Conservation (phyloP, 2,113 vertebrate genomes). For the Platichthys flesus region DNA sequence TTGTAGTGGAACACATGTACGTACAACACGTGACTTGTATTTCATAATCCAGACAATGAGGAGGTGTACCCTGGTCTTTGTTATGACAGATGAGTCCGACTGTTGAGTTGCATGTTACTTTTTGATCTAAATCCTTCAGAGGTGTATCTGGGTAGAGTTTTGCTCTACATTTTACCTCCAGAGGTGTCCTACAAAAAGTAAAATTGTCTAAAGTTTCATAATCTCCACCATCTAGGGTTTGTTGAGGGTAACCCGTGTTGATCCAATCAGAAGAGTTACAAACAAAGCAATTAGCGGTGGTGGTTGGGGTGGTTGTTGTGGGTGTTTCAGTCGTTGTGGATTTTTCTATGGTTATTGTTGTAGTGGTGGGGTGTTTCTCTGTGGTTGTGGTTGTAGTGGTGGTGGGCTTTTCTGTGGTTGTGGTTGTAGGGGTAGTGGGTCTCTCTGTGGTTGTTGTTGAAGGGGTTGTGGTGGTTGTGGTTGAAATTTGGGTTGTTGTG, state of each 20-base stretch:
- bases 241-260: neutral
- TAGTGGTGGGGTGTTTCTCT: too few species aligned
- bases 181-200: conserved; percentile 9
- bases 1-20: neutral
- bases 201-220: conserved; percentile 38
- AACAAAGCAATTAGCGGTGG: neutral
- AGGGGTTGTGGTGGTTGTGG: too few species aligned
- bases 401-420: too few species aligned
- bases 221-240: neutral
- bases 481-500: too few species aligned
- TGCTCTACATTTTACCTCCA: conserved; percentile 56
- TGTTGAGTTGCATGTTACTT: conserved; percentile 30
- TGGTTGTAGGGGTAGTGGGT: too few species aligned
- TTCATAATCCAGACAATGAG: conserved; percentile 49
- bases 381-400: too few species aligned
- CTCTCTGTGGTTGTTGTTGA: too few species aligned
- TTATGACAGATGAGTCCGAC: conserved; percentile 70
- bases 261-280: conserved; percentile 59
- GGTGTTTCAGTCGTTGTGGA: too few species aligned
- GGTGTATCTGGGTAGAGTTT: rapidly evolving
- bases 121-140: conserved; percentile 20
- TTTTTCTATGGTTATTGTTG: too few species aligned
- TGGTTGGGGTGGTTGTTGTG: neutral
- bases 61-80: conserved; percentile 28
- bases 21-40: conserved; percentile 56